Evolutionary conservation across 2,888 invertebrate species (phyloP).

Genomic region (Desoria tigrina): DNA sequence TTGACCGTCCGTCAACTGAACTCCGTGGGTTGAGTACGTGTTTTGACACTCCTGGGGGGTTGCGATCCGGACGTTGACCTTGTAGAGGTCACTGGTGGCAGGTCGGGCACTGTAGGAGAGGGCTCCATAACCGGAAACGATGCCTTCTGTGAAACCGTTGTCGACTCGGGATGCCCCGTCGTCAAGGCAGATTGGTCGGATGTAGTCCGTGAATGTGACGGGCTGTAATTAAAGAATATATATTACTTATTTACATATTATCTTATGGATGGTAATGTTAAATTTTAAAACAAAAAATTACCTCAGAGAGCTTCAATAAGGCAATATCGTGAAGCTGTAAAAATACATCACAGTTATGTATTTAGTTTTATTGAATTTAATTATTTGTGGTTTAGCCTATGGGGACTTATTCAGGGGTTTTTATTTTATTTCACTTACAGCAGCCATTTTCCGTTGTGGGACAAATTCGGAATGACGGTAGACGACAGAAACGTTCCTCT

Average conservation of each 20-base stretch:
- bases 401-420: too few relatives aligned
- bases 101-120: slow-evolving; percentile 67
- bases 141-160: slow-evolving; percentile 38
- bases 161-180: slow-evolving; percentile 51
- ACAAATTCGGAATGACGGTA: slow-evolving; percentile 82
- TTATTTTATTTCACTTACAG: too few relatives aligned
- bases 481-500: slow-evolving; percentile 76
- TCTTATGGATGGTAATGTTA: not conserved
- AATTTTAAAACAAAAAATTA: too few relatives aligned
- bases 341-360: too few relatives aligned
- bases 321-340: slow-evolving; percentile 38
- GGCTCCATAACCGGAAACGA: slow-evolving; percentile 44
- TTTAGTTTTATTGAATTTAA: too few relatives aligned
- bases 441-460: slow-evolving; percentile 66
- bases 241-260: not conserved
- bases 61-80: slow-evolving; percentile 83
- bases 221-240: too few relatives aligned
- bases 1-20: slow-evolving; percentile 32
- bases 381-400: too few relatives aligned
- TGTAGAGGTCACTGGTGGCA: slow-evolving; percentile 77
- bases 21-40: slow-evolving; percentile 58
- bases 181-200: slow-evolving; percentile 78
- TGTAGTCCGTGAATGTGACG: slow-evolving; percentile 69
- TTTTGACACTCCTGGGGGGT: slow-evolving; percentile 72
- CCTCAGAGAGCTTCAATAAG: slow-evolving; percentile 33